phyloP scores from a whole-genome alignment of 1,140 invertebrate genomes.

The Holotrichia oblita region DNA sequence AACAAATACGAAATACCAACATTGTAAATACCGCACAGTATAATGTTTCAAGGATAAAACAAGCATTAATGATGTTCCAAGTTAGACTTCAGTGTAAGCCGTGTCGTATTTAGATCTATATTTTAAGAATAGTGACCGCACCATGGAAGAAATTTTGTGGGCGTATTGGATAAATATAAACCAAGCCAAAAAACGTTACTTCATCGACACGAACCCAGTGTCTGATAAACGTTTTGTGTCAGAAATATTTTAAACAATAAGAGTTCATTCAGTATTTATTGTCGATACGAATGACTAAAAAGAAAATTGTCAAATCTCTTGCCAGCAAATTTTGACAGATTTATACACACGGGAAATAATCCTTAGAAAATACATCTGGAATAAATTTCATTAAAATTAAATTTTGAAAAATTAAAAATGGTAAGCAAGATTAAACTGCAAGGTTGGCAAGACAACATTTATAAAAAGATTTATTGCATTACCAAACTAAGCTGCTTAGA shows the following conservation, averaged over 20 bases:
- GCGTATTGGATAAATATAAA: conserved; percentile 31
- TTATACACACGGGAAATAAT: background rate
- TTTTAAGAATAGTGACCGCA: conserved; percentile 25
- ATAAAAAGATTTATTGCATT: too few species aligned
- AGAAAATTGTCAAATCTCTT: background rate
- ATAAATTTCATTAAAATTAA: too few species aligned
- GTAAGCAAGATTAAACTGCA: too few species aligned
- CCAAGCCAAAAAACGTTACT: conserved; percentile 27
- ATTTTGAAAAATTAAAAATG: too few species aligned
- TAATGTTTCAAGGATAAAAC: background rate
- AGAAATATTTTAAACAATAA: conserved; percentile 12
- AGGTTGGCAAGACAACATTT: too few species aligned
- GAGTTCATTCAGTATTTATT: background rate
- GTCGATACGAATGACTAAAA: background rate
- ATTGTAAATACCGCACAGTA: background rate
- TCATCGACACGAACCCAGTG: background rate
- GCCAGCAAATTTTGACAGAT: background rate
- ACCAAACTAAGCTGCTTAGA: too few species aligned
- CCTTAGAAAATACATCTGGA: too few species aligned
- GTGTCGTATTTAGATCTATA: background rate
- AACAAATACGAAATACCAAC: background rate
- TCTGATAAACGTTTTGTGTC: background rate
- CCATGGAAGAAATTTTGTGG: conserved; percentile 1
- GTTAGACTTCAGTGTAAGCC: background rate
- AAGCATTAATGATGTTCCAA: background rate